Evolutionary conservation across 2,113 vertebrate genomes (phyloP).

Genomic region (Vulpes ferrilata): DNA sequence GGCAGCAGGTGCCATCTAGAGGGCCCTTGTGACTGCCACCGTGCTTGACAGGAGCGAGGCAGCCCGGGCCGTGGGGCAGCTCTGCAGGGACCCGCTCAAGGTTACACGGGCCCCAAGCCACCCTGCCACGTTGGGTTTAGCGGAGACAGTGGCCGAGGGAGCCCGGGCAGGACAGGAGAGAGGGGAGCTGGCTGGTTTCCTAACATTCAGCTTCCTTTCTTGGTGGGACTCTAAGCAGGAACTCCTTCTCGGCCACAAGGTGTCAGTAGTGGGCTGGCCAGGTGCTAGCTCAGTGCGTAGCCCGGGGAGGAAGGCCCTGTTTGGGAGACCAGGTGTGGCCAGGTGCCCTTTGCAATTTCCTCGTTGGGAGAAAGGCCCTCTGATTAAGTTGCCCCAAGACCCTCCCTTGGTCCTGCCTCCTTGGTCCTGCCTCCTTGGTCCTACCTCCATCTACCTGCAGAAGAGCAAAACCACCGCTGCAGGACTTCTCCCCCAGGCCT

Average conservation of each 20-base stretch:
- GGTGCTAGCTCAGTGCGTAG: not conserved
- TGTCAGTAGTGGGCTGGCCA: constrained; percentile 85
- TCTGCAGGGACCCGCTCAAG: not conserved
- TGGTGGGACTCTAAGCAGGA: not conserved
- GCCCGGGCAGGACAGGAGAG: not conserved
- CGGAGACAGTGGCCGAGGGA: not conserved
- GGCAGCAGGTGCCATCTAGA: constrained; percentile 68
- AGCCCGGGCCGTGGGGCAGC: not conserved
- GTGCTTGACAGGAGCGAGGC: not conserved
- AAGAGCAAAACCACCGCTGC: not conserved
- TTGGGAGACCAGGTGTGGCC: accelerated
- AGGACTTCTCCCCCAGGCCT: not conserved
- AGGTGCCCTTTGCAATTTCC: not conserved
- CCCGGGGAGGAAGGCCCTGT: not conserved
- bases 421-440: not conserved
- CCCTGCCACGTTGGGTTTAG: not conserved
- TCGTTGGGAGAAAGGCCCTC: not conserved
- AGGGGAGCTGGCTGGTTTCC: not conserved
- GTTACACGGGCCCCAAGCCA: not conserved
- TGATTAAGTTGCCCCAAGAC: not conserved
- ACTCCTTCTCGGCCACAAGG: constrained; percentile 73
- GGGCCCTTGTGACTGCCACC: not conserved
- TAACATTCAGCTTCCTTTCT: not conserved
- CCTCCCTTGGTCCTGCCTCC: not conserved
- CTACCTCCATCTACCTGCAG: not conserved